A percentile compares a stretch with the other conserved stretches of the same genome.
These are phyloP conservation scores for Cremastobaeus sp. DNA, from an alignment of 2,888 invertebrate genomes.

Conservation along the genomic window DNA sequence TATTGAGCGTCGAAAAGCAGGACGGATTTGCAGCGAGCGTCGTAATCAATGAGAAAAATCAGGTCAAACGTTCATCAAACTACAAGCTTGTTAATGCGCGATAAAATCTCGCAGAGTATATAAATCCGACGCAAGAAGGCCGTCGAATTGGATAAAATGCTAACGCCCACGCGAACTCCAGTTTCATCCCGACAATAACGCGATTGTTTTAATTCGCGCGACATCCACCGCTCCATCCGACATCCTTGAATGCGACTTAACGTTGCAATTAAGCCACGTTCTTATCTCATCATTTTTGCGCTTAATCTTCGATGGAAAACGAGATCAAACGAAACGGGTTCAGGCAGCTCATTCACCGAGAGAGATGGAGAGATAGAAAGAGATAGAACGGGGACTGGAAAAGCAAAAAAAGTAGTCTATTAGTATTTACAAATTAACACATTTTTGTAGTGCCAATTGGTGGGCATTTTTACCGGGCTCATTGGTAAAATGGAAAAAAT, in stretches of 20 bases:
- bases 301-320: background rate
- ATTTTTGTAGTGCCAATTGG: too few relatives aligned
- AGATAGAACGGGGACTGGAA: background rate
- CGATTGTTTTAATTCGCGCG: constrained; percentile 53
- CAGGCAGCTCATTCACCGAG: background rate
- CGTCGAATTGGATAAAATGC: constrained; percentile 59
- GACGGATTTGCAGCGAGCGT: constrained; percentile 55
- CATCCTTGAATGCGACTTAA: constrained; percentile 51
- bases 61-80: constrained; percentile 62
- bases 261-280: constrained; percentile 36
- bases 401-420: too few relatives aligned
- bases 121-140: constrained; percentile 60
- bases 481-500: too few relatives aligned
- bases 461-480: too few relatives aligned
- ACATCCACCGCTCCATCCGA: constrained; percentile 39
- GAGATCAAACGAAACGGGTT: too few relatives aligned
- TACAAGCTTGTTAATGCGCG: constrained; percentile 61
- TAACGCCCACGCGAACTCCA: constrained; percentile 59
- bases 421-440: too few relatives aligned
- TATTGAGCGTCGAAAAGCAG: constrained; percentile 56
- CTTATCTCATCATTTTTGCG: constrained; percentile 2
- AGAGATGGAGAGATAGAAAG: background rate
- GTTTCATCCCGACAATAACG: constrained; percentile 52
- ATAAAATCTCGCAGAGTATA: constrained; percentile 59
- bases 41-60: constrained; percentile 61